Evolutionary conservation across 2,797 vertebrate genomes (phyloP).

Genomic region (Synanceia verrucosa): DNA sequence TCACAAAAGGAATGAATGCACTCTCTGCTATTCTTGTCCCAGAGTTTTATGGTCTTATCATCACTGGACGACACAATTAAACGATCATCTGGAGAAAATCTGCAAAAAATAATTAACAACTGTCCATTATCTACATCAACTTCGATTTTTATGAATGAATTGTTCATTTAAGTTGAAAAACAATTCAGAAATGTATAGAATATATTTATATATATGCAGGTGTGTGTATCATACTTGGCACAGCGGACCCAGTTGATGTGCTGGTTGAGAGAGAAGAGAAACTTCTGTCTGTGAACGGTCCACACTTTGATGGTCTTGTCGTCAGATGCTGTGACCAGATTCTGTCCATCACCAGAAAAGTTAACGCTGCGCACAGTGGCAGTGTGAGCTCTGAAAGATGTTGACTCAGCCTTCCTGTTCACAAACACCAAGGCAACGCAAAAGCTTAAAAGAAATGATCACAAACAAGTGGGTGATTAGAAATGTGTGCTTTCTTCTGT

Average conservation of each 20-base stretch:
- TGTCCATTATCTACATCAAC: neutral
- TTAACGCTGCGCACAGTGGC: slow-evolving; percentile 91
- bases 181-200: neutral
- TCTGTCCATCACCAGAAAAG: slow-evolving; percentile 93
- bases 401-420: slow-evolving; percentile 92
- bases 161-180: neutral
- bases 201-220: neutral
- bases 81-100: slow-evolving; percentile 95
- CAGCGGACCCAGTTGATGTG: slow-evolving; percentile 99
- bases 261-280: slow-evolving; percentile 93
- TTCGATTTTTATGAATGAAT: neutral
- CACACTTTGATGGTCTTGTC: slow-evolving; percentile 98
- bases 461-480: slow-evolving; percentile 11
- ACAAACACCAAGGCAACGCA: slow-evolving; percentile 18
- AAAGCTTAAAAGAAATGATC: slow-evolving; percentile 19
- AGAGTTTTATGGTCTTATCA: slow-evolving; percentile 95
- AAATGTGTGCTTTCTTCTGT: slow-evolving; percentile 23
- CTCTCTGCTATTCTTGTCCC: slow-evolving; percentile 96
- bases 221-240: slow-evolving; percentile 86
- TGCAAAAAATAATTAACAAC: slow-evolving; percentile 57
- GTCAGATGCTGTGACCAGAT: slow-evolving; percentile 93
- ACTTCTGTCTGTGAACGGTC: slow-evolving; percentile 94
- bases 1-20: slow-evolving; percentile 95
- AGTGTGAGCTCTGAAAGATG: slow-evolving; percentile 91
- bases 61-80: slow-evolving; percentile 95